A percentile compares a stretch with the other conserved stretches of the same genome.
These are phyloP conservation scores for Chalcis sispes DNA, from an alignment of 2,888 invertebrate species.

Conservation along the genomic window DNA sequence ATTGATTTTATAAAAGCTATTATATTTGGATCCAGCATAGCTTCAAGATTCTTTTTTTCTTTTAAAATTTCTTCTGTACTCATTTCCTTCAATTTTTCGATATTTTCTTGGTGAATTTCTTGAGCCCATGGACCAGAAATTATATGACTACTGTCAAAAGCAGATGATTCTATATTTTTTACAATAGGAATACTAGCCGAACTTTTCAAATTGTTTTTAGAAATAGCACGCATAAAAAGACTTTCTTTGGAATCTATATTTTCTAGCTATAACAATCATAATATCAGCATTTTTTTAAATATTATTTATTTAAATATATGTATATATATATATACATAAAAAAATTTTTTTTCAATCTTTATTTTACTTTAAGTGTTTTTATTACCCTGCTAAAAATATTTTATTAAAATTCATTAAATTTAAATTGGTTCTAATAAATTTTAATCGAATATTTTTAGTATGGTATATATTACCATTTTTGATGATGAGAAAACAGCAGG, in stretches of 20 bases:
- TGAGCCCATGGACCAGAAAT: constrained; percentile 71
- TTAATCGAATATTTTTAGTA: neutral
- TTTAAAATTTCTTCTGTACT: constrained; percentile 84
- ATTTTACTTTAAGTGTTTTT: too few relatives aligned
- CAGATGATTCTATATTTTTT: constrained; percentile 50
- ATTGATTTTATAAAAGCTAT: constrained; percentile 81
- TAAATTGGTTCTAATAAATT: neutral
- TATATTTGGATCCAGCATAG: constrained; percentile 81
- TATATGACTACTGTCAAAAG: constrained; percentile 57
- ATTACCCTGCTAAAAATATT: too few relatives aligned
- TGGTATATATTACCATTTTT: constrained; percentile 36
- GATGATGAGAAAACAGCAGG: constrained; percentile 66
- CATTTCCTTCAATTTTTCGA: constrained; percentile 82
- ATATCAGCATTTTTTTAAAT: neutral
- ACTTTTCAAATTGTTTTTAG: constrained; percentile 18
- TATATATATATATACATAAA: too few relatives aligned
- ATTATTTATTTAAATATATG: neutral
- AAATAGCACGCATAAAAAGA: constrained; percentile 63
- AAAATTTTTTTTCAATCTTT: constrained; percentile 4
- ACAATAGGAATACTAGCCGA: constrained; percentile 24
- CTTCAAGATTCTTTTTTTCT: constrained; percentile 84
- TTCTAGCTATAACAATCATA: constrained; percentile 8
- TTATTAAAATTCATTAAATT: neutral
- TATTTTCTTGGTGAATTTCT: constrained; percentile 86
- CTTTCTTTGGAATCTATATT: constrained; percentile 59